Percentiles rank a stretch among this genome's conserved stretches.
These are phyloP conservation scores for Nerophis ophidion DNA, from an alignment of 2,113 vertebrate genomes.

Conservation along the genomic window DNA sequence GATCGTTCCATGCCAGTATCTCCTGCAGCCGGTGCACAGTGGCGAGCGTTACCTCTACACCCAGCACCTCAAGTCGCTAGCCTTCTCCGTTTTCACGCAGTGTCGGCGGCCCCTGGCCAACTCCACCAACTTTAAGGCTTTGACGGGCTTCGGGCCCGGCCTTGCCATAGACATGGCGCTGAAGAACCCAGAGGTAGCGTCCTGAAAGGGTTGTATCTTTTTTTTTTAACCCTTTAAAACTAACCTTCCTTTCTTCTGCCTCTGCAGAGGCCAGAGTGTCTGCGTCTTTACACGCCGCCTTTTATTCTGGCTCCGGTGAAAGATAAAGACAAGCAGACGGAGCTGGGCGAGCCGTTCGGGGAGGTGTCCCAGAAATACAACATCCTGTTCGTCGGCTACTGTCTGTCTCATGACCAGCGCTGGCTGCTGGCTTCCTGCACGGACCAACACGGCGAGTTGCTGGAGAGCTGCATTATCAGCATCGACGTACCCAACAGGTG, in stretches of 20 bases:
- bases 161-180: conserved; percentile 94
- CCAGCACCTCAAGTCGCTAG: conserved; percentile 96
- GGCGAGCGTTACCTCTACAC: conserved; percentile 90
- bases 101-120: conserved; percentile 89
- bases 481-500: conserved; percentile 94
- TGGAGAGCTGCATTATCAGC: conserved; percentile 95
- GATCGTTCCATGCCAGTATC: conserved; percentile 95
- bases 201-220: neutral
- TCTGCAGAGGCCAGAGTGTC: conserved; percentile 86
- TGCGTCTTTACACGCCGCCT: conserved; percentile 90
- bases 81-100: conserved; percentile 95
- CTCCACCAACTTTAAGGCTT: conserved; percentile 94
- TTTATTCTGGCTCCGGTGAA: conserved; percentile 97
- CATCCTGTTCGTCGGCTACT: conserved; percentile 95
- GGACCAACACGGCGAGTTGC: conserved; percentile 90
- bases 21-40: conserved; percentile 91
- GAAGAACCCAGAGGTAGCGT: conserved; percentile 84
- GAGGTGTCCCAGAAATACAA: conserved; percentile 97
- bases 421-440: conserved; percentile 97
- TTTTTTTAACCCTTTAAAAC: neutral
- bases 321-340: conserved; percentile 98
- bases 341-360: conserved; percentile 94
- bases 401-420: conserved; percentile 94
- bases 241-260: conserved; percentile 1
- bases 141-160: conserved; percentile 95